These are phyloP conservation scores for Mythimna vitellina DNA, from an alignment of 2,888 invertebrate species.

Conservation along the genomic window DNA sequence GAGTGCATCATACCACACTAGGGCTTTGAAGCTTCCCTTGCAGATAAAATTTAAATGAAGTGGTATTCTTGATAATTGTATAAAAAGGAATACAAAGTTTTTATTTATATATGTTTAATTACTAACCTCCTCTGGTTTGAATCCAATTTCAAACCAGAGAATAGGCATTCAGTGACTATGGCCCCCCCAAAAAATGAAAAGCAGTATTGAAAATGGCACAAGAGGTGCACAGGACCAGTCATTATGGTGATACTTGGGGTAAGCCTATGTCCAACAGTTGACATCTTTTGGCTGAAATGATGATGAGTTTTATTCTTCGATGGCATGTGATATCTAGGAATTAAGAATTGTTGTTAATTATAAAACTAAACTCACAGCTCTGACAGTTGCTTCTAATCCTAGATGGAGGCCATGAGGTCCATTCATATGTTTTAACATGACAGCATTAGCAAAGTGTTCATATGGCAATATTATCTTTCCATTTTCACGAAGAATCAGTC, in stretches of 20 bases:
- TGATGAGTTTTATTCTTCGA: background rate
- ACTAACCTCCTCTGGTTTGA: too few species aligned
- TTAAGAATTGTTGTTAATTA: background rate
- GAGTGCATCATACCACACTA: background rate
- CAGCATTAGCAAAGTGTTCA: slow-evolving; percentile 97
- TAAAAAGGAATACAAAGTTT: background rate
- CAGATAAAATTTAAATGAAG: background rate
- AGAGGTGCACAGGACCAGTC: too few species aligned
- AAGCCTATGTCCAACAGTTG: too few species aligned
- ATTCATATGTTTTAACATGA: slow-evolving; percentile 97
- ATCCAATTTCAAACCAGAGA: too few species aligned
- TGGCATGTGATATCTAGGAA: background rate
- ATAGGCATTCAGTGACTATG: too few species aligned
- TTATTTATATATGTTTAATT: background rate
- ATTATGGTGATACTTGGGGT: too few species aligned
- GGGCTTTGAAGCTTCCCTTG: background rate
- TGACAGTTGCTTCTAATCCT: slow-evolving; percentile 95
- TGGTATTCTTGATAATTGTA: background rate
- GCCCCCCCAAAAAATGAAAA: too few species aligned
- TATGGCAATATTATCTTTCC: slow-evolving; percentile 97
- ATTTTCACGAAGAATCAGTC: slow-evolving; percentile 95
- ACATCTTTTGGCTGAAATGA: too few species aligned
- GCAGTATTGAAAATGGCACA: too few species aligned
- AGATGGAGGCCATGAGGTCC: slow-evolving; percentile 96
- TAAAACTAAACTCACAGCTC: slow-evolving; percentile 92